A percentile compares a stretch with the other conserved stretches of the same genome.
Conservation (phyloP, 2,113 vertebrate species). For the Gnathonemus longibarbis region DNA sequence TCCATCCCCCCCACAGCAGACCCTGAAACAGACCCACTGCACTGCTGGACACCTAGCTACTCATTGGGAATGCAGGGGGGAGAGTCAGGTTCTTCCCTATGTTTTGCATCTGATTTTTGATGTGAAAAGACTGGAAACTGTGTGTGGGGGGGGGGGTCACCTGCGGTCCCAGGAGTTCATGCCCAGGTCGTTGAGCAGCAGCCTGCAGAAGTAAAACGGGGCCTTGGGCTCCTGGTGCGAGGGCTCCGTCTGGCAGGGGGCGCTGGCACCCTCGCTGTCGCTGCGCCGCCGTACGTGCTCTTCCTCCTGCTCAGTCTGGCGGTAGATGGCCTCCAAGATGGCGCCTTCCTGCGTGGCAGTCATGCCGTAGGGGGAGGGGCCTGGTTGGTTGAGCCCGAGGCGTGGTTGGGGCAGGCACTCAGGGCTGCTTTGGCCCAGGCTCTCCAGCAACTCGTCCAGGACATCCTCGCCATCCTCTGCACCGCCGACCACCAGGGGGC, state of each 20-base stretch:
- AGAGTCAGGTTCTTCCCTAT: not conserved
- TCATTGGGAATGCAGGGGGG: too few species aligned
- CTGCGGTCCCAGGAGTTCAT: conserved; percentile 99
- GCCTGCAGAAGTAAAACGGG: conserved; percentile 90
- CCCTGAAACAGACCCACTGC: not conserved
- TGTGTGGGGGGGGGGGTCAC: conserved; percentile 50
- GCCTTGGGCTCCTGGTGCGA: conserved; percentile 71
- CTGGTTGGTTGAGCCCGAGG: conserved; percentile 76
- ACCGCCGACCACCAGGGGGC: conserved; percentile 30
- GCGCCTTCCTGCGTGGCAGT: conserved; percentile 71
- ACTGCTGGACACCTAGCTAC: not conserved
- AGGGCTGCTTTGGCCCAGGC: conserved; percentile 75
- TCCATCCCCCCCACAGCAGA: not conserved
- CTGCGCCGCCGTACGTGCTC: conserved; percentile 61
- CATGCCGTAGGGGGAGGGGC: conserved; percentile 75
- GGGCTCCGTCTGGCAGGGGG: conserved; percentile 65
- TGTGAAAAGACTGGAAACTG: not conserved
- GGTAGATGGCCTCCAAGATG: conserved; percentile 71
- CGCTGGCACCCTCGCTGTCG: conserved; percentile 53
- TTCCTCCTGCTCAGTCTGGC: conserved; percentile 70
- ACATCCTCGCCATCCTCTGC: conserved; percentile 69
- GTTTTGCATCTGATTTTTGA: not conserved
- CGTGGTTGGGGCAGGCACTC: conserved; percentile 82
- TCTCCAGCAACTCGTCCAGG: conserved; percentile 77
- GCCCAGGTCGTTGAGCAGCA: conserved; percentile 85